Evolutionary conservation across 2,888 invertebrate species (phyloP).

Genomic region (Cartodere bifasciata): DNA sequence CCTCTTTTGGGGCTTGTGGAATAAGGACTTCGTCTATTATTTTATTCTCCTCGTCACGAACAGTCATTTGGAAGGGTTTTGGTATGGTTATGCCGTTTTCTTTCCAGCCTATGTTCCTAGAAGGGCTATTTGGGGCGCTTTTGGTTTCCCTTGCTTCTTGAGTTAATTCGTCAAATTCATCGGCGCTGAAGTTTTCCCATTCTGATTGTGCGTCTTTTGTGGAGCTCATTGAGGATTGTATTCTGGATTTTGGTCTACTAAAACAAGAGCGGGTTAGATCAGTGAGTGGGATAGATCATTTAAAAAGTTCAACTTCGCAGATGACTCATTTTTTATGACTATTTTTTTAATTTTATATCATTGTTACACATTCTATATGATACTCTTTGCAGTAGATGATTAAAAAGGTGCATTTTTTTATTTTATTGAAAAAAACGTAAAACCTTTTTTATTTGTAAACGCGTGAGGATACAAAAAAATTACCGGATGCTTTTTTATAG

Average conservation of each 20-base stretch:
- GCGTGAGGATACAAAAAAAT: too few species aligned
- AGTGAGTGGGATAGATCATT: too few species aligned
- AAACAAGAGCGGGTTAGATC: too few species aligned
- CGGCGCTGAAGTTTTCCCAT: constrained; percentile 29
- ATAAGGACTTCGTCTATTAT: constrained; percentile 38
- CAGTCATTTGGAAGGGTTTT: constrained; percentile 57
- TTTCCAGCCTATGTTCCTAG: constrained; percentile 29
- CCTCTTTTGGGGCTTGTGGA: constrained; percentile 23
- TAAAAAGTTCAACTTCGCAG: too few species aligned
- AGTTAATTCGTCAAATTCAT: constrained; percentile 26
- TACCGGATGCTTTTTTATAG: too few species aligned
- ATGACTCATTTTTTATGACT: too few species aligned
- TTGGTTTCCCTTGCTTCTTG: constrained; percentile 27
- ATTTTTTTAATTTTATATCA: too few species aligned
- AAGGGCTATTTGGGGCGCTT: constrained; percentile 48
- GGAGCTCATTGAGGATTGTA: constrained; percentile 23
- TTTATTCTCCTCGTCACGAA: constrained; percentile 53
- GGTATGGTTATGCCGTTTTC: constrained; percentile 43
- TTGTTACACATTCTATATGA: too few species aligned
- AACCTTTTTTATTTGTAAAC: too few species aligned
- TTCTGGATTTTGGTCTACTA: constrained; percentile 24
- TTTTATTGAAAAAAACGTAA: too few species aligned
- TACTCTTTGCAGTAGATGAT: too few species aligned
- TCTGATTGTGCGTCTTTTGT: constrained; percentile 22
- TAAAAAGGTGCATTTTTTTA: too few species aligned